Base-by-base conservation (phyloP, 2,888 invertebrate genomes). In the Synanthedon formicaeformis region DNA sequence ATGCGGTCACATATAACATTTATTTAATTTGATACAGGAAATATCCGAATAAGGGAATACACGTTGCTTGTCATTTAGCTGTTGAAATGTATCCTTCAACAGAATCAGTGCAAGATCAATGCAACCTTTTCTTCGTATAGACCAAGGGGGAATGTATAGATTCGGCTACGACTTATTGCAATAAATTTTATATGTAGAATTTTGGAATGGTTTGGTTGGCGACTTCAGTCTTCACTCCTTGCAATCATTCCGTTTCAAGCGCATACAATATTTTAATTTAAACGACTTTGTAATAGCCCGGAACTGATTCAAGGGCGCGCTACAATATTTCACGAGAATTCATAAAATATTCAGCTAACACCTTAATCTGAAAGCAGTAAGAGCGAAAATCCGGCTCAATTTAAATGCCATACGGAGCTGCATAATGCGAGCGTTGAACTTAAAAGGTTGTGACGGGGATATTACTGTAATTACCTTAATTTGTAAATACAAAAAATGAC, bases 381-480 rank as follows among this genome's bases (percentile, higher is more conserved):
- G 78, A 62, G 57, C 62, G 66, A 78, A 60, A 69, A 67, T 75
- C 57, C 60, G 53, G 52, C 60, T 60, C 55, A 52, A 56, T 56
- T 52, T 56, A 60, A 66, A 64, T 61, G 62, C 59, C 59, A 66
- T 60, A 59, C 53, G 59, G 62, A 62, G 60, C 61, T 63, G 62
- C 65, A 67, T 75, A 76, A 77, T 67, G 73, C 81, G 83, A 71
- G 67, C 81, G 71, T 79, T 83, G 82, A 85, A 83, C 82, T 81
- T 81, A 83, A 81, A 83, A 82, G 81, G 81, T 79, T 81, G 80
- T 81, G 83, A 81, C 81, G 79, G 78, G 69, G 71, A 72, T 80
- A 81, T 82, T 81, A 81, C 77, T 70, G 79, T 79, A 81, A 82
- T 83, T 81, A 78, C 78, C 75, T 83, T 81, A 84, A 84, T 83